These are phyloP conservation scores for Siniperca knerii DNA, from an alignment of 2,113 vertebrate species.

Conservation along the genomic window DNA sequence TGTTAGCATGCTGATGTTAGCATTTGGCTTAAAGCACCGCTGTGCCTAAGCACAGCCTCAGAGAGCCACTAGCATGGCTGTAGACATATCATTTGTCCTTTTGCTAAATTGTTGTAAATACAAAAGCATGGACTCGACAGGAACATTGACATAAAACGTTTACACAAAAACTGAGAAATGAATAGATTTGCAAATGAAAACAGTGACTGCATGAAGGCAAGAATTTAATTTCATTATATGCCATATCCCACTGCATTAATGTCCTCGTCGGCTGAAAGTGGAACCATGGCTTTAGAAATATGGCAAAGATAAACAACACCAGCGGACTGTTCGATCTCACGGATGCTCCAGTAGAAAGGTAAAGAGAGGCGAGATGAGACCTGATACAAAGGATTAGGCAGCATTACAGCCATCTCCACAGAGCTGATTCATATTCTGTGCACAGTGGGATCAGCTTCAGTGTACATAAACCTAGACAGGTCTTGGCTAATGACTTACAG, in stretches of 20 bases:
- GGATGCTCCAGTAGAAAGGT: slow-evolving; percentile 30
- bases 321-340: slow-evolving; percentile 28
- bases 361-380: slow-evolving; percentile 48
- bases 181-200: not conserved
- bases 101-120: not conserved
- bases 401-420: slow-evolving; percentile 34
- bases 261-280: not conserved
- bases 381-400: slow-evolving; percentile 48
- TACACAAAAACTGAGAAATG: not conserved
- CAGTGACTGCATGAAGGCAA: not conserved
- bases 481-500: slow-evolving; percentile 55
- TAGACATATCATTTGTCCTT: not conserved
- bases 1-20: not conserved
- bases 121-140: not conserved
- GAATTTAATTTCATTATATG: not conserved
- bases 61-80: not conserved
- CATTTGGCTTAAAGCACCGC: not conserved
- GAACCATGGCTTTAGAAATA: slow-evolving; percentile 38
- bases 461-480: slow-evolving; percentile 60
- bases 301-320: slow-evolving; percentile 42
- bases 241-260: slow-evolving; percentile 2
- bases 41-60: not conserved
- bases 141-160: not conserved
- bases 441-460: slow-evolving; percentile 50
- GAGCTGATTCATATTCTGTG: slow-evolving; percentile 57